Evolutionary conservation across 2,113 vertebrate species (phyloP).

Genomic region (Falco punctatus): DNA sequence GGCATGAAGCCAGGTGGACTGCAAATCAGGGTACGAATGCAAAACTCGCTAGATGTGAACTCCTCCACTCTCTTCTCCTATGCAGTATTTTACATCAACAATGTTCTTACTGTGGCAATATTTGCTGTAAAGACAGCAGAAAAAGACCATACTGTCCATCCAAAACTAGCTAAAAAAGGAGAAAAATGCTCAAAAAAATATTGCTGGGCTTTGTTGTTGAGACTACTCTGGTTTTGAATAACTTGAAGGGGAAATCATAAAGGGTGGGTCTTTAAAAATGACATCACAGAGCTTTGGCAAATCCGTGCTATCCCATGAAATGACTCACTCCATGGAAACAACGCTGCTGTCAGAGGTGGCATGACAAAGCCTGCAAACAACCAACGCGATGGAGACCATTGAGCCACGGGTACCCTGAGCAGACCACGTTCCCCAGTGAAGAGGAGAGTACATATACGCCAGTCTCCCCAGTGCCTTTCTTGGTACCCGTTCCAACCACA

Average conservation of each 20-base stretch:
- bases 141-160: neutral
- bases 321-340: neutral
- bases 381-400: neutral
- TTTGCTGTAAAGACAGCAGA: neutral
- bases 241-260: neutral
- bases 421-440: neutral
- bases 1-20: neutral
- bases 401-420: neutral
- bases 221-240: neutral
- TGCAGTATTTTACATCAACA: neutral
- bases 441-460: rapidly evolving
- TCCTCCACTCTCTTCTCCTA: neutral
- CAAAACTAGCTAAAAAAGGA: neutral
- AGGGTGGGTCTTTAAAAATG: neutral
- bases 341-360: neutral
- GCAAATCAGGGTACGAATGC: neutral
- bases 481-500: neutral
- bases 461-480: neutral
- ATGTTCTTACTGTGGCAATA: neutral
- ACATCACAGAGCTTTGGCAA: neutral
- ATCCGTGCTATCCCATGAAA: neutral
- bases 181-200: neutral
- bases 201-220: neutral
- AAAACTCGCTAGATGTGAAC: neutral
- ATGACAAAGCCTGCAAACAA: neutral